These are phyloP conservation scores for Bothrops jararaca DNA, from an alignment of 2,113 vertebrate species.

Conservation along the genomic window DNA sequence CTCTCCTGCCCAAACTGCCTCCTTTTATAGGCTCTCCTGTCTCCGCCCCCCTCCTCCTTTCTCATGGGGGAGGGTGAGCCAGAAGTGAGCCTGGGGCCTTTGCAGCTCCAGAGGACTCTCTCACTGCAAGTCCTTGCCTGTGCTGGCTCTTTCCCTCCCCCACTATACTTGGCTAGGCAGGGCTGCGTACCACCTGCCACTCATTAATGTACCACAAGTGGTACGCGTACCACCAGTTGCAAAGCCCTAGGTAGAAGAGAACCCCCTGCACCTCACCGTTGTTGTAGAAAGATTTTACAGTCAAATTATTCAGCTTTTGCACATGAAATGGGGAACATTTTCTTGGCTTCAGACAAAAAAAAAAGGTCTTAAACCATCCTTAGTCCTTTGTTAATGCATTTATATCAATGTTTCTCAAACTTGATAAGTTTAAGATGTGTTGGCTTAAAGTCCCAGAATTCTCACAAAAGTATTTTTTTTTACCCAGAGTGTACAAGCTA, in stretches of 20 bases:
- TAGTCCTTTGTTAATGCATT: background rate
- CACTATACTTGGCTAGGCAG: no score
- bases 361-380: background rate
- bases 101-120: no score
- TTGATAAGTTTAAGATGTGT: background rate
- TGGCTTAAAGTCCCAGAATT: background rate
- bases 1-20: no score
- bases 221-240: no score
- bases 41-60: no score
- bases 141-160: no score
- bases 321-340: background rate
- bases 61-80: no score
- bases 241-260: background rate
- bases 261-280: background rate
- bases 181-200: no score
- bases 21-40: no score
- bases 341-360: background rate
- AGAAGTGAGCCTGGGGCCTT: no score
- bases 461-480: constrained; percentile 10
- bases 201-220: no score
- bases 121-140: no score
- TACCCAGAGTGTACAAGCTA: background rate
- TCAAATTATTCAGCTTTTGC: background rate
- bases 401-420: background rate
- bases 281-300: background rate